phyloP scores from a whole-genome alignment of 2,113 vertebrate species.

The Pholis gunnellus region DNA sequence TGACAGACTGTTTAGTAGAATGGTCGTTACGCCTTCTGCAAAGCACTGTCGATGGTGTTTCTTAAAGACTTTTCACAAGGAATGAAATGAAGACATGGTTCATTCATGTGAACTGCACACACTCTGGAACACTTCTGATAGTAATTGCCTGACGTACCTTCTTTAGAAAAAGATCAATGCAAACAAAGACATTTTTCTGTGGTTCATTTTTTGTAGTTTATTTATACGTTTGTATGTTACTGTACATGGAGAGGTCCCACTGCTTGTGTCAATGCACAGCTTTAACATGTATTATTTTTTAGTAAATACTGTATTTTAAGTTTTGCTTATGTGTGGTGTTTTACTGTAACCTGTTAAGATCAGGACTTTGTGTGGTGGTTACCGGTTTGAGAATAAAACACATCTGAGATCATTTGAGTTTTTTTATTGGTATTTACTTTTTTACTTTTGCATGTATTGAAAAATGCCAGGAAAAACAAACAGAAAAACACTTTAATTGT shows the following conservation, averaged over 20 bases:
- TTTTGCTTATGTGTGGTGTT: conserved; percentile 16
- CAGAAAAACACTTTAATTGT: background rate
- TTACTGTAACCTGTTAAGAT: conserved; percentile 3
- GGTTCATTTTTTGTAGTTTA: conserved; percentile 39
- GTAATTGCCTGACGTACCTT: conserved; percentile 7
- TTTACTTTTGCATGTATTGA: background rate
- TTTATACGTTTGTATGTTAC: conserved; percentile 42
- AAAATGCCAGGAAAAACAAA: background rate
- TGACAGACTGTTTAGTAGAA: background rate
- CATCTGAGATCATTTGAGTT: background rate
- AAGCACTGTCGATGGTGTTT: conserved; percentile 1
- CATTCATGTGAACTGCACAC: background rate
- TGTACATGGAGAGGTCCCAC: conserved; percentile 9
- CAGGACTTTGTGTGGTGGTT: conserved; percentile 18
- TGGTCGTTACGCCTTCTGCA: background rate
- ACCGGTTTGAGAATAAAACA: conserved; percentile 55
- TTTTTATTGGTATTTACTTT: background rate
- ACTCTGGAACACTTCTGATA: background rate
- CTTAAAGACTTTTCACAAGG: background rate
- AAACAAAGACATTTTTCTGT: conserved; percentile 14
- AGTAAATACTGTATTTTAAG: conserved; percentile 26
- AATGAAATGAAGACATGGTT: background rate
- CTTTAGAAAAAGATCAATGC: conserved; percentile 23
- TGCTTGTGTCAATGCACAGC: conserved; percentile 22
- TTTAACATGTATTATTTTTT: conserved; percentile 16